These are phyloP conservation scores for Xylota sylvarum DNA, from an alignment of 2,888 invertebrate genomes.

Conservation along the genomic window DNA sequence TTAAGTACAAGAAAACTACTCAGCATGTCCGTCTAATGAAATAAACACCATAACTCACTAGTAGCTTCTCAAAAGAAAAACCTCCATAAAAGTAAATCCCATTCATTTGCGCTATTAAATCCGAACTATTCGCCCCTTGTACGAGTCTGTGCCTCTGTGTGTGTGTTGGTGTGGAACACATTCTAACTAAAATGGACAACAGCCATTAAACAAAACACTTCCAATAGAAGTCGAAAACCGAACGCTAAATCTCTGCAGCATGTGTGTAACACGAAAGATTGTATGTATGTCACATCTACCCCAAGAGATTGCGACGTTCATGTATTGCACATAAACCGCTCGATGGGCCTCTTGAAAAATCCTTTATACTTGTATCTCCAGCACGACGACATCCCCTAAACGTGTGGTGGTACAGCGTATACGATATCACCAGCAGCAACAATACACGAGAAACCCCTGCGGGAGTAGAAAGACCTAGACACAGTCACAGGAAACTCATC, in stretches of 20 bases:
- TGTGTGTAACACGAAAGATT: constrained; percentile 44
- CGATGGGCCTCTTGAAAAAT: constrained; percentile 54
- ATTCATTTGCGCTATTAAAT: constrained; percentile 42
- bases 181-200: constrained; percentile 50
- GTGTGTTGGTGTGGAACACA: neutral
- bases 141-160: neutral
- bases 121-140: neutral
- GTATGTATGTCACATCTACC: constrained; percentile 49
- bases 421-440: constrained; percentile 7
- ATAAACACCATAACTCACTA: constrained; percentile 42
- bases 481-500: constrained; percentile 6
- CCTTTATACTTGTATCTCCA: constrained; percentile 40
- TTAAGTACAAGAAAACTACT: constrained; percentile 24
- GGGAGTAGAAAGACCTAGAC: constrained; percentile 20
- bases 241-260: constrained; percentile 48
- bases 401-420: constrained; percentile 7
- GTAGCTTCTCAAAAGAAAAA: constrained; percentile 7
- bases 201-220: constrained; percentile 62
- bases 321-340: constrained; percentile 47
- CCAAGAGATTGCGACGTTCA: constrained; percentile 38
- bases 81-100: constrained; percentile 29
- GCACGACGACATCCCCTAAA: constrained; percentile 26
- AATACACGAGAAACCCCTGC: constrained; percentile 18
- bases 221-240: constrained; percentile 26
- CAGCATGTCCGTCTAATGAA: constrained; percentile 39